Evolutionary conservation across 2,888 invertebrate species (phyloP).

Genomic region (Hydrotaea cyrtoneurina): DNA sequence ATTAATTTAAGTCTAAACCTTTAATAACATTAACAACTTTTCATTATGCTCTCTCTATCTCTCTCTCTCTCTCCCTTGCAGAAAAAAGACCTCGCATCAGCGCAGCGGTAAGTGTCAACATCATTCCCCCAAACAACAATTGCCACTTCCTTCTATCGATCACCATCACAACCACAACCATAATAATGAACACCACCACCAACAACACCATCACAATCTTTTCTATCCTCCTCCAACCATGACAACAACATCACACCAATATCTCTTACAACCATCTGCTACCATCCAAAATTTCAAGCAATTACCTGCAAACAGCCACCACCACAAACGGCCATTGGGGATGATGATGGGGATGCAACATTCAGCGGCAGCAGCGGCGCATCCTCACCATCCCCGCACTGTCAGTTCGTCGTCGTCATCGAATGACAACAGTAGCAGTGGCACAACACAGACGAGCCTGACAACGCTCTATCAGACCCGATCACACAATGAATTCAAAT

Average conservation of each 20-base stretch:
- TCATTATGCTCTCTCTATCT: conserved; percentile 4
- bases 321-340: conserved; percentile 57
- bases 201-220: conserved; percentile 66
- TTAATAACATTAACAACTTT: no score
- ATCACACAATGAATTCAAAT: conserved; percentile 63
- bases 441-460: conserved; percentile 70
- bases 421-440: conserved; percentile 70
- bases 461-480: conserved; percentile 68
- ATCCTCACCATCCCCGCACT: conserved; percentile 65
- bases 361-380: neutral
- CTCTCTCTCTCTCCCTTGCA: conserved; percentile 62
- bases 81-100: conserved; percentile 80
- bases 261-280: conserved; percentile 61
- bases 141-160: conserved; percentile 72
- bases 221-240: conserved; percentile 64
- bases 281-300: conserved; percentile 66
- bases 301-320: conserved; percentile 69
- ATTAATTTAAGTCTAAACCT: no score
- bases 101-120: conserved; percentile 79
- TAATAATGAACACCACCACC: conserved; percentile 56
- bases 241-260: conserved; percentile 64
- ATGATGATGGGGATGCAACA: conserved; percentile 41
- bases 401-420: conserved; percentile 70
- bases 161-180: conserved; percentile 69
- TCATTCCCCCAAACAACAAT: conserved; percentile 71